phyloP scores from a whole-genome alignment of 2,113 vertebrate genomes.

The Tachycineta bicolor region DNA sequence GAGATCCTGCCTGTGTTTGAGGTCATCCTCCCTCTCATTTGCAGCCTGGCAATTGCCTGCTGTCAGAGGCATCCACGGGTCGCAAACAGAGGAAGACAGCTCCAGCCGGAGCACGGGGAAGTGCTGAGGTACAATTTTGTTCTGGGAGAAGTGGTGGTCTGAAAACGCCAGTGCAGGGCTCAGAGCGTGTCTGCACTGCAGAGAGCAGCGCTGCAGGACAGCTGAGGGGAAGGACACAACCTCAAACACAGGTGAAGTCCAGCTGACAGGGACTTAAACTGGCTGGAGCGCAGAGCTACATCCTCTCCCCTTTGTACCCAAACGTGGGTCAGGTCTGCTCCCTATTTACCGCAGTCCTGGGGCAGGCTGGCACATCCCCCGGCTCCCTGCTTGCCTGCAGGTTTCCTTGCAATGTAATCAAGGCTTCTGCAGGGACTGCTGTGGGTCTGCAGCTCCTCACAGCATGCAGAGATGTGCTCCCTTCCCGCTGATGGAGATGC shows the following conservation, averaged over 20 bases:
- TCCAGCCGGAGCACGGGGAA: accelerated
- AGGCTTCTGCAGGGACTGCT: neutral
- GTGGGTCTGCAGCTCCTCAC: neutral
- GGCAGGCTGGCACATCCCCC: neutral
- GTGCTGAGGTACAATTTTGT: neutral
- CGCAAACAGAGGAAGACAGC: neutral
- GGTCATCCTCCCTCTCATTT: neutral
- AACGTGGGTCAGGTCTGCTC: neutral
- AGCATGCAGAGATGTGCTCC: neutral
- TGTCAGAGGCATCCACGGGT: neutral
- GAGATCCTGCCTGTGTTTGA: neutral
- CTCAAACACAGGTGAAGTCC: too few species aligned
- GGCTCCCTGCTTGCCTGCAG: neutral
- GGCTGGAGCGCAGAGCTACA: neutral
- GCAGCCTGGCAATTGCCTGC: neutral
- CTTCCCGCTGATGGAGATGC: neutral
- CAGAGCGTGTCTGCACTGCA: neutral
- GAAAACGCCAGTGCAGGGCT: neutral
- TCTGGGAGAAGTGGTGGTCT: neutral
- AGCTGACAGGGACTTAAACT: neutral
- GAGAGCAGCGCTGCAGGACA: neutral
- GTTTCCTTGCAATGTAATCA: neutral
- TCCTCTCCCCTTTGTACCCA: neutral
- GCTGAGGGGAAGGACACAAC: accelerated
- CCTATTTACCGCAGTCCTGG: accelerated